Conservation (phyloP, 1,140 invertebrate genomes). For the Plodia interpunctella region DNA sequence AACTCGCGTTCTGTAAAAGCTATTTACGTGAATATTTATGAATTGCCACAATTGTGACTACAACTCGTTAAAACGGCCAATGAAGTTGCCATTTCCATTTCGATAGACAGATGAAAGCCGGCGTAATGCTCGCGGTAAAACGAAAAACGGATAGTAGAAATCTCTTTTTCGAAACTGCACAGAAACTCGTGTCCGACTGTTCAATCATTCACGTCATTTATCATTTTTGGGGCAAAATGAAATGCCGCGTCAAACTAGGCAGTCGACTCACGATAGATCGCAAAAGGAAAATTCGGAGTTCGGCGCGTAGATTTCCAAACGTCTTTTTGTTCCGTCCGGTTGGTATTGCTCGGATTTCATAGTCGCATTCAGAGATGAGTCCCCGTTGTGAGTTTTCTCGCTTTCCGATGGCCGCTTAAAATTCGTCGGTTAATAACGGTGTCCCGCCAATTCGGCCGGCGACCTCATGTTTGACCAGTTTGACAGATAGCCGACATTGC, state of each 20-base stretch:
- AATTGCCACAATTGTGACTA: constrained; percentile 51
- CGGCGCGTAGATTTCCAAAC: constrained; percentile 55
- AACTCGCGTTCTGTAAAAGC: constrained; percentile 54
- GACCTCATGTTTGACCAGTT: constrained; percentile 67
- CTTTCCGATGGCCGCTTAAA: constrained; percentile 15
- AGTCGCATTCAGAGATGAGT: constrained; percentile 39
- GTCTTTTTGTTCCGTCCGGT: constrained; percentile 67
- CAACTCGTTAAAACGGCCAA: constrained; percentile 52
- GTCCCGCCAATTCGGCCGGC: constrained; percentile 49
- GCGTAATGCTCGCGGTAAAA: constrained; percentile 40
- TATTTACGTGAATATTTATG: constrained; percentile 66
- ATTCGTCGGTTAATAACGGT: constrained; percentile 58
- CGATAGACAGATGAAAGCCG: constrained; percentile 39
- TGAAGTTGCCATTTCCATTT: constrained; percentile 48
- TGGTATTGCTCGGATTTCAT: constrained; percentile 43
- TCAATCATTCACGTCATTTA: constrained; percentile 74
- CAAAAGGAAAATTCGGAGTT: constrained; percentile 52
- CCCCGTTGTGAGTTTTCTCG: constrained; percentile 21
- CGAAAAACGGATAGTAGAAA: constrained; percentile 50
- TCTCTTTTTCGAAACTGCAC: constrained; percentile 47
- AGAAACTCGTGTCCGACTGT: constrained; percentile 52
- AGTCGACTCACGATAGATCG: constrained; percentile 46
- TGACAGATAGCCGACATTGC: constrained; percentile 71
- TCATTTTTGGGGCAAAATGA: constrained; percentile 65
- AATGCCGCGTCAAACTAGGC: constrained; percentile 65